Evolutionary conservation across 53 echinoderm and acorn worm genomes (phyloP).

Genomic region (Hippasteria phrygiana): DNA sequence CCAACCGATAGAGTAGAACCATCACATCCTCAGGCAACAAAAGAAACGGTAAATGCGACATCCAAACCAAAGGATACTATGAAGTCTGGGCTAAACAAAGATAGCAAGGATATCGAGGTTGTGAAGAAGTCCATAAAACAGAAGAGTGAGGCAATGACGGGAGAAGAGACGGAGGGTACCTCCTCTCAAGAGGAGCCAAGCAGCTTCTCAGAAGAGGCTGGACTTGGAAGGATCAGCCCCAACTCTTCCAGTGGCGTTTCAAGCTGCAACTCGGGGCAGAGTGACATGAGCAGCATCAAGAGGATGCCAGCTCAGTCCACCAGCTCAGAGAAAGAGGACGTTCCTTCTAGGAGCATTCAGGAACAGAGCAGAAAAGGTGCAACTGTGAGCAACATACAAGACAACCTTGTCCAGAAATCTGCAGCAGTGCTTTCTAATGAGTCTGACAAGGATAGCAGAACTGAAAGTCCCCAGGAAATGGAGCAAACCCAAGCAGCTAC

Average conservation of each 20-base stretch:
- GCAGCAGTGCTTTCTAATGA: not conserved
- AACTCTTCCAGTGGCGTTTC: conserved; percentile 78
- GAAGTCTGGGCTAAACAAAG: not conserved
- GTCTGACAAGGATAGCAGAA: not conserved
- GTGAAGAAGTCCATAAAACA: not conserved
- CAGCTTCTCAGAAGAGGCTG: conserved; percentile 19
- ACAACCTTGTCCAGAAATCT: not conserved
- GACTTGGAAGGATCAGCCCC: conserved; percentile 54
- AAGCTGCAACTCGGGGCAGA: conserved; percentile 39
- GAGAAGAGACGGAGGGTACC: not conserved
- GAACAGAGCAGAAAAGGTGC: conserved; percentile 3
- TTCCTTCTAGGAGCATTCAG: not conserved
- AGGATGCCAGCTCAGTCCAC: not conserved
- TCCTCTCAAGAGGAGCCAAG: conserved; percentile 32
- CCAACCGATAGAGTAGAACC: not conserved
- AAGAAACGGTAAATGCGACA: not conserved
- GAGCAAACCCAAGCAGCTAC: not conserved
- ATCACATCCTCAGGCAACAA: not conserved
- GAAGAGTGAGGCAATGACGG: not conserved
- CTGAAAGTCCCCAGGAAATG: not conserved
- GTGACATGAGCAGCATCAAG: not conserved
- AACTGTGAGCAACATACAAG: not conserved
- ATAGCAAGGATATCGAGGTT: not conserved
- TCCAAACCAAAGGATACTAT: not conserved
- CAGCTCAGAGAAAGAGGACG: not conserved